phyloP scores from a whole-genome alignment of 2,888 invertebrate genomes.

The Coleophora flavipennella region DNA sequence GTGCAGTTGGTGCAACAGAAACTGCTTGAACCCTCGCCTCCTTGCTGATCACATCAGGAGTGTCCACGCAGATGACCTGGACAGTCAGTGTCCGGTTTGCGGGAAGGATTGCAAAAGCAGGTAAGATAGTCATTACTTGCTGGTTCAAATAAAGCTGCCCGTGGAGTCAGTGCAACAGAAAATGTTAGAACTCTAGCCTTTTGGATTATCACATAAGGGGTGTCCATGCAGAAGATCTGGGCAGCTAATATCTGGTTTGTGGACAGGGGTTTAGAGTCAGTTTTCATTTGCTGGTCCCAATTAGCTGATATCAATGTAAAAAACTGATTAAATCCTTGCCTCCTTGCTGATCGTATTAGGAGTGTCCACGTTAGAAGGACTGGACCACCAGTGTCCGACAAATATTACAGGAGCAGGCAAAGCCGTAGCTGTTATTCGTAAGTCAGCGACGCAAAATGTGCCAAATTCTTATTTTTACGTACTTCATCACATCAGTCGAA shows the following conservation, averaged over 20 bases:
- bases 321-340: conserved; percentile 18
- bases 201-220: conserved; percentile 21
- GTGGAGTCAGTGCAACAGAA: conserved; percentile 26
- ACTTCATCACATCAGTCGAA: no score
- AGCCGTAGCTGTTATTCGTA: no score
- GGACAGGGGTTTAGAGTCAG: conserved; percentile 19
- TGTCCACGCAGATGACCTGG: conserved; percentile 16
- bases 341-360: conserved; percentile 21
- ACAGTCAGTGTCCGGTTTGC: conserved; percentile 21
- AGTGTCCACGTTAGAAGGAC: conserved; percentile 17
- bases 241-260: conserved; percentile 21
- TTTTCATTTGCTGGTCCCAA: no score
- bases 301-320: conserved; percentile 29
- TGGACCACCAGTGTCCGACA: conserved; percentile 18
- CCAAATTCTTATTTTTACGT: no score
- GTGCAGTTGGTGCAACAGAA: conserved; percentile 26
- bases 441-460: no score
- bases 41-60: conserved; percentile 21
- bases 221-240: conserved; percentile 16
- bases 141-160: conserved; percentile 26
- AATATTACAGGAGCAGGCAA: no score
- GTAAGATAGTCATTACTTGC: no score
- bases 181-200: conserved; percentile 19
- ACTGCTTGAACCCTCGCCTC: conserved; percentile 19
- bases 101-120: conserved; percentile 20